Evolutionary conservation across 2,113 vertebrate species (phyloP).

Genomic region (Tetrax tetrax): DNA sequence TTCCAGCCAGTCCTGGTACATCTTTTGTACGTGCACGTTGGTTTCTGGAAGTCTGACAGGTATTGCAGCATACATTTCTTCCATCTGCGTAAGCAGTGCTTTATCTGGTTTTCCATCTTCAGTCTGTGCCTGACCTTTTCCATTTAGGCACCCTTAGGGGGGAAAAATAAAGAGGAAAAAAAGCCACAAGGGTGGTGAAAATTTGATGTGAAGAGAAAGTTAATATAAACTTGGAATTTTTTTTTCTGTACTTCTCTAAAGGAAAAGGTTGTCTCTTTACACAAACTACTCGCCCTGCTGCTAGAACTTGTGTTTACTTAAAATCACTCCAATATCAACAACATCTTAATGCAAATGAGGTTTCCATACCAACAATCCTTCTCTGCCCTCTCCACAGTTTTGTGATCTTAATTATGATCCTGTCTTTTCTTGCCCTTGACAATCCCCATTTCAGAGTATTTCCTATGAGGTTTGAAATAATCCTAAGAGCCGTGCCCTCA

Average conservation of each 20-base stretch:
- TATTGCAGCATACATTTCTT: constrained; percentile 83
- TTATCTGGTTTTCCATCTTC: constrained; percentile 80
- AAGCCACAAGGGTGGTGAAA: neutral
- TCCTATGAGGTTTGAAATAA: neutral
- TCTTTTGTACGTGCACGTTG: constrained; percentile 77
- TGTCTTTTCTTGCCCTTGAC: constrained; percentile 34
- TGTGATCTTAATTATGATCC: neutral
- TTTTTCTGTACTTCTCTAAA: neutral
- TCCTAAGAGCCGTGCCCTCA: neutral
- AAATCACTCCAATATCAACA: neutral
- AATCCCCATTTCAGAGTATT: neutral
- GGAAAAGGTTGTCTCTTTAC: neutral
- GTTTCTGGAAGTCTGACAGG: constrained; percentile 83
- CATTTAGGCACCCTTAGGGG: constrained; percentile 87
- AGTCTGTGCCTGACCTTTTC: constrained; percentile 82
- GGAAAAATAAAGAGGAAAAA: neutral
- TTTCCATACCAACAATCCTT: neutral
- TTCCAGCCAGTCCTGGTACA: constrained; percentile 92
- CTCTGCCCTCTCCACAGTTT: neutral
- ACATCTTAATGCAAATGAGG: neutral
- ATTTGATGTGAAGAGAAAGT: neutral
- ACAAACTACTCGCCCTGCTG: neutral
- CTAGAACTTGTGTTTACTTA: neutral
- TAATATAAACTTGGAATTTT: neutral
- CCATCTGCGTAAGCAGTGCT: constrained; percentile 87